Percentiles rank a stretch among this genome's conserved stretches.
Evolutionary conservation across 2,888 invertebrate species (phyloP).

Genomic region (Osedax fenrisi): DNA sequence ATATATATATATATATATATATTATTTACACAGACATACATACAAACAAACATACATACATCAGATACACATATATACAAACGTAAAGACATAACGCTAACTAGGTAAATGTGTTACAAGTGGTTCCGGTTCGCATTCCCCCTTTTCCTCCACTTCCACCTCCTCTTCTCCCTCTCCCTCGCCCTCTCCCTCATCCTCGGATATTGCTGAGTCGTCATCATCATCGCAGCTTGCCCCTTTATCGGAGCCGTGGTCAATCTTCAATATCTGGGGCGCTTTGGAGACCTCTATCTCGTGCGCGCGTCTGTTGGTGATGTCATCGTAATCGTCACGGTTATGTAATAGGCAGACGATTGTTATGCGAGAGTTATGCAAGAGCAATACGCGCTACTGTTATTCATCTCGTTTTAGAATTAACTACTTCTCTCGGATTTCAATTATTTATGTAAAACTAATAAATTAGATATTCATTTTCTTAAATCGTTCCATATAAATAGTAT

Average conservation of each 20-base stretch:
- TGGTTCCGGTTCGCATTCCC: too few species aligned
- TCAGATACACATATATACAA: not conserved
- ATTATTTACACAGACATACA: too few species aligned
- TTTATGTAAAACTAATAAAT: too few species aligned
- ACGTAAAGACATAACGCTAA: too few species aligned
- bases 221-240: constrained; percentile 23
- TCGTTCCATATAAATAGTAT: too few species aligned
- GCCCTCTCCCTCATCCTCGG: not conserved
- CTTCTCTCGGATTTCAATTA: too few species aligned
- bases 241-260: constrained; percentile 42
- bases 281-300: constrained; percentile 39
- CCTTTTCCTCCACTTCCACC: too few species aligned
- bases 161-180: too few species aligned
- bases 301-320: constrained; percentile 36
- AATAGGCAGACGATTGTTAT: not conserved
- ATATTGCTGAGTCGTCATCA: not conserved
- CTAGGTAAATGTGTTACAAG: not conserved
- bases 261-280: constrained; percentile 44
- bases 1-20: too few species aligned
- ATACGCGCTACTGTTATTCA: too few species aligned
- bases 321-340: not conserved
- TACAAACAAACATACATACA: not conserved
- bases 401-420: too few species aligned
- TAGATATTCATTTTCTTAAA: too few species aligned
- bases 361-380: not conserved